Evolutionary conservation across 1,140 invertebrate species (phyloP).

Genomic region (Caligus rogercresseyi): DNA sequence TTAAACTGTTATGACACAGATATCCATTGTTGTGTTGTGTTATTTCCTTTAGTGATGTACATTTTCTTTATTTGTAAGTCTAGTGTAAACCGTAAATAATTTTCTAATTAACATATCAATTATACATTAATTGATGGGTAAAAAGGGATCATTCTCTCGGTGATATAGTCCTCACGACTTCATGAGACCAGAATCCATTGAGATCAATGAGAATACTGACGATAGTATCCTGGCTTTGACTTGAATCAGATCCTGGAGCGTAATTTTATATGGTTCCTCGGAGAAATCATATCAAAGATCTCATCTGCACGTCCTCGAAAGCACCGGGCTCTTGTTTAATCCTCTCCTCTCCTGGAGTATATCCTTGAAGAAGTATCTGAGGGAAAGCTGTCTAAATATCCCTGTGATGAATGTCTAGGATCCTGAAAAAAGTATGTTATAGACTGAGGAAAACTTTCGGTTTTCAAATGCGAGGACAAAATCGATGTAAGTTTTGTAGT

Average conservation of each 20-base stretch:
- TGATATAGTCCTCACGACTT: conserved; percentile 57
- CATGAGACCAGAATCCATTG: conserved; percentile 89
- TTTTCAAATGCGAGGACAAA: conserved; percentile 86
- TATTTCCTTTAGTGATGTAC: no score
- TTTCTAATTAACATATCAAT: no score
- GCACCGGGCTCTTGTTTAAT: conserved; percentile 62
- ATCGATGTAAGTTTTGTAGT: conserved; percentile 91
- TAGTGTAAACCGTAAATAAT: no score
- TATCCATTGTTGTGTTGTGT: no score
- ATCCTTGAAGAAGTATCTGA: conserved; percentile 80
- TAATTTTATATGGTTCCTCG: conserved; percentile 65
- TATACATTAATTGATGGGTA: no score
- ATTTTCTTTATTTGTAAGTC: no score
- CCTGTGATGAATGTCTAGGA: conserved; percentile 72
- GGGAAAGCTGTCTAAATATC: conserved; percentile 70
- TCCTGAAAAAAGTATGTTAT: conserved; percentile 74
- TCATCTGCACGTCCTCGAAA: conserved; percentile 93
- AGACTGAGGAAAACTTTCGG: conserved; percentile 68
- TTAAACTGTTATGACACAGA: no score
- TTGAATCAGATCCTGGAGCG: conserved; percentile 58
- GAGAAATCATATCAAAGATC: conserved; percentile 94
- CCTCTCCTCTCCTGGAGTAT: conserved; percentile 73
- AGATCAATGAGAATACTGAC: conserved; percentile 84
- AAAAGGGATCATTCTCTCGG: background rate
- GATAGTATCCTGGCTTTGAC: conserved; percentile 74